phyloP scores from a whole-genome alignment of 2,113 vertebrate genomes.

The Ovis canadensis region DNA sequence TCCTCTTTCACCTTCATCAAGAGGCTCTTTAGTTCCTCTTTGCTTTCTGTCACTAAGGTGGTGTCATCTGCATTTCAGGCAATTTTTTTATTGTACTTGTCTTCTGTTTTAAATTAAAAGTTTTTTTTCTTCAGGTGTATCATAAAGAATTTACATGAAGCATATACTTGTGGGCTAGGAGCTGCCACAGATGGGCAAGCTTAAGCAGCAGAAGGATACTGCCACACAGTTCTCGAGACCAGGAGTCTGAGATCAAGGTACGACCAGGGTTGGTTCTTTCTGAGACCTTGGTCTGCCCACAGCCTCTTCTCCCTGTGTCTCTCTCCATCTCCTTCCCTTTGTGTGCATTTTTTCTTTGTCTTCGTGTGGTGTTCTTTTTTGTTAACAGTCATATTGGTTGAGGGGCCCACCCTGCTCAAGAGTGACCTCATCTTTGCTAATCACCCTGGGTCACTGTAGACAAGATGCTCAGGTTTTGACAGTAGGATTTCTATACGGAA shows the following conservation, averaged over 20 bases:
- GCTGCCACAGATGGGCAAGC: background rate
- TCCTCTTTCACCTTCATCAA: background rate
- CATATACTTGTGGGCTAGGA: background rate
- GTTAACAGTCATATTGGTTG: background rate
- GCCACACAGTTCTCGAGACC: background rate
- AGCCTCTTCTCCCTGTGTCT: background rate
- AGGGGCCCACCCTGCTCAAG: background rate
- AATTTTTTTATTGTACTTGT: background rate
- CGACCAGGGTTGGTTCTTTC: background rate
- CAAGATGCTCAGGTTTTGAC: background rate
- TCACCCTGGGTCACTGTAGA: background rate
- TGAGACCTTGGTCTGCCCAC: background rate
- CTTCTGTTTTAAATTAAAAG: background rate
- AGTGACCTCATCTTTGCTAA: background rate
- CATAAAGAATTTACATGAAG: background rate
- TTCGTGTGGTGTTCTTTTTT: background rate
- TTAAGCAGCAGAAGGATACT: background rate
- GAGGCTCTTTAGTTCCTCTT: background rate
- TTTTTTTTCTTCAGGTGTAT: background rate
- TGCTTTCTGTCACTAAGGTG: background rate
- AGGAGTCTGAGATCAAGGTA: background rate
- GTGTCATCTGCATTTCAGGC: background rate
- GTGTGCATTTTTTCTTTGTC: background rate
- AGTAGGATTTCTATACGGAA: background rate
- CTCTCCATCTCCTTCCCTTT: background rate